Base-by-base conservation (phyloP, 2,113 vertebrate species). In the Seriola dumerili region DNA sequence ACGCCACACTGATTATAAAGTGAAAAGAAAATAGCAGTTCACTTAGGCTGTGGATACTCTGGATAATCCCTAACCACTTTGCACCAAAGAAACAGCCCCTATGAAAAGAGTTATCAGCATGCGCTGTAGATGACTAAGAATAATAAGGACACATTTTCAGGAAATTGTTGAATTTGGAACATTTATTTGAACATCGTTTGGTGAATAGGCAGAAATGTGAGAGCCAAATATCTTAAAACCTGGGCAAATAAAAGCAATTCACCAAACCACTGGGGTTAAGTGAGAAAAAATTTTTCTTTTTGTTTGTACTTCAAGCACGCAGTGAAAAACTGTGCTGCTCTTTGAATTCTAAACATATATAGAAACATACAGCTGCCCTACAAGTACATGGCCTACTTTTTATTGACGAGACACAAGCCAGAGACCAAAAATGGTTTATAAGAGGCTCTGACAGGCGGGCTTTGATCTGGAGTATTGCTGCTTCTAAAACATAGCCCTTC, bases 381-480 rank as follows among this genome's bases (percentile, higher is more conserved):
- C 4, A 73, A 69, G 70, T 55, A 46, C 0, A 0, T 79, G 75
- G n/a, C 81, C 62, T 61, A 62, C 36, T 71, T 87, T 75, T 76
- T 77, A 80, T 77, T 84, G 80, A 88, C 84, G 48, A 32, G 11
- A 71, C 52, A 34, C 11, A 14, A 66, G 52, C 66, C 16, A 12
- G 44, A 76, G 42, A 44, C 36, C 48, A 67, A 16, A 84, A 79
- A 57, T 62, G 72, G 59, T 72, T 58, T 16, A 0, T 73, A 52
- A 86, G 68, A 78, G 87, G 50, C 76, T 79, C 21, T 71, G 79
- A 77, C 19, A 34, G 58, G 36, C 42, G 8, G 16, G 21, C 85
- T 92, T 88, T 92, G 86, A 91, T 89, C 55, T 78, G 75, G 29
- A 91, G 84, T 46, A 66, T 54, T 58, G 57, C 80, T 65, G 61